These are phyloP conservation scores for Drosophila kambysellisi DNA, from an alignment of 2,888 invertebrate genomes.

Conservation along the genomic window DNA sequence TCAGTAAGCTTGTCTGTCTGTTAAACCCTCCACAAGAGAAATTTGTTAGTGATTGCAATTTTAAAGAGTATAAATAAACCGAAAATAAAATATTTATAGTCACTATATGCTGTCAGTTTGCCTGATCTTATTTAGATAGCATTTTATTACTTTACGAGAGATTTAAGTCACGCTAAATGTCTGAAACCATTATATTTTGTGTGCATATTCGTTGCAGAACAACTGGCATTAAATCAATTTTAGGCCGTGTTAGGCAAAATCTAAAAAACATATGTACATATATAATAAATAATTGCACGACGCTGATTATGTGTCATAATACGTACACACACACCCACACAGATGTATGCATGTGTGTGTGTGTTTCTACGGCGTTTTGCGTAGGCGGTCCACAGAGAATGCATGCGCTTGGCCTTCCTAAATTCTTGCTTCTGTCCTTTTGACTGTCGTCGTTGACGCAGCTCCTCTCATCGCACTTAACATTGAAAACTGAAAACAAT, in stretches of 20 bases:
- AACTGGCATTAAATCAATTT: constrained; percentile 43
- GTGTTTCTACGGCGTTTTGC: constrained; percentile 19
- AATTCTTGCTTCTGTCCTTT: constrained; percentile 31
- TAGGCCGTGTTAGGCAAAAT: constrained; percentile 35
- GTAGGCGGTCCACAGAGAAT: constrained; percentile 37
- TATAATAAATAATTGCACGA: constrained; percentile 65
- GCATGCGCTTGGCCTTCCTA: constrained; percentile 45
- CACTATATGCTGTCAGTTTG: neutral
- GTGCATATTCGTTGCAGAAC: neutral
- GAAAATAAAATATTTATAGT: neutral
- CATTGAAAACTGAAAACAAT: constrained; percentile 79
- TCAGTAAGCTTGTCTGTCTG: constrained; percentile 30
- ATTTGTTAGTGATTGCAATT: constrained; percentile 17
- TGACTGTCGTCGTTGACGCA: constrained; percentile 46
- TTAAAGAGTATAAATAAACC: constrained; percentile 4
- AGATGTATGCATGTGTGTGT: constrained; percentile 3
- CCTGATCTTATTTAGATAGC: neutral
- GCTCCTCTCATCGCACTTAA: constrained; percentile 69
- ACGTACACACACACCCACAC: neutral
- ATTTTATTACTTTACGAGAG: neutral
- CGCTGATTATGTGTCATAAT: constrained; percentile 57
- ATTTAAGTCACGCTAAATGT: neutral
- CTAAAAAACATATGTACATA: constrained; percentile 58
- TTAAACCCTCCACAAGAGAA: constrained; percentile 3
- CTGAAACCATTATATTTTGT: neutral